These are phyloP conservation scores for Anastatus disparis DNA, from an alignment of 1,140 invertebrate species.

Conservation along the genomic window DNA sequence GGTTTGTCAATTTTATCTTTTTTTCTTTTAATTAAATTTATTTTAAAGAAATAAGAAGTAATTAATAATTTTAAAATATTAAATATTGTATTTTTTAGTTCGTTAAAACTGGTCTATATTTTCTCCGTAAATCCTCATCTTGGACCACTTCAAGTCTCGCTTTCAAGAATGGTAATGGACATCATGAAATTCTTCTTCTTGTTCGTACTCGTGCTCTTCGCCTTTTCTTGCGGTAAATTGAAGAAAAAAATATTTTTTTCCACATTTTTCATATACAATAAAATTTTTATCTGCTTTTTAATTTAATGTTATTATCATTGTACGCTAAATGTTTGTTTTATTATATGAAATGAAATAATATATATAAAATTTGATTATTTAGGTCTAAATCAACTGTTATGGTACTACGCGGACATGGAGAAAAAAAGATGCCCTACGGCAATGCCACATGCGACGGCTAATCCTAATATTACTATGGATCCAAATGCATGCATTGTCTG, in stretches of 20 bases:
- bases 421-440: conserved; percentile 79
- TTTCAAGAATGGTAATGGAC: conserved; percentile 97
- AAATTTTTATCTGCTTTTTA: no score
- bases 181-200: conserved; percentile 98
- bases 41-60: no score
- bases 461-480: conserved; percentile 71
- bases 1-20: conserved; percentile 59
- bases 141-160: conserved; percentile 96
- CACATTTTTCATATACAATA: no score
- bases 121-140: conserved; percentile 99
- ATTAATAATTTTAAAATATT: neutral
- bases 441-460: conserved; percentile 52
- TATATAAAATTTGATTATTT: no score
- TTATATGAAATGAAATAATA: no score
- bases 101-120: conserved; percentile 97
- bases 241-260: no score
- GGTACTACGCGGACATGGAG: conserved; percentile 97
- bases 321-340: no score
- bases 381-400: conserved; percentile 85
- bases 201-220: conserved; percentile 95
- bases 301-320: neutral
- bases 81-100: no score
- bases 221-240: conserved; percentile 93
- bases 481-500: conserved; percentile 89
- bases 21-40: neutral